Base-by-base conservation (phyloP, 2,113 vertebrate species). In the Monopterus albus region DNA sequence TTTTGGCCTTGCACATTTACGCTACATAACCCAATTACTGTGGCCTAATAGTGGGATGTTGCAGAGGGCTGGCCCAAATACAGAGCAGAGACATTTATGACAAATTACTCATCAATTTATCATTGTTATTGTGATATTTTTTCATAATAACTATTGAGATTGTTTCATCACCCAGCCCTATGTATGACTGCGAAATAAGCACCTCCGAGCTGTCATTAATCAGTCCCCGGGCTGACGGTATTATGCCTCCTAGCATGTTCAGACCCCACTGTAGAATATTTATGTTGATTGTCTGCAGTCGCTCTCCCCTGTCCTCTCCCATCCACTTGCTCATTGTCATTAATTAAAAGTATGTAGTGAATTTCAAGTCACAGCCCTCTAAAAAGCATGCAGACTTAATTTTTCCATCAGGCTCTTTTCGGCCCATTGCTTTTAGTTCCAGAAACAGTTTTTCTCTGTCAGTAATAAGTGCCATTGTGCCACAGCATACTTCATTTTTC, bases 121-220 rank as follows among this genome's bases (percentile, higher is more conserved):
- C 8, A 31, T 31, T 31, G 29, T 31, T 31, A 31, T 31, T 7
- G n/a, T n/a, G n/a, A n/a, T n/a, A 31, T 6, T 2, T 31, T 31
- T 2, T 31, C 8, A 5, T n/a, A n/a, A n/a, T n/a, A n/a, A n/a
- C n/a, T n/a, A n/a, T n/a, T n/a, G n/a, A n/a, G n/a, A n/a, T n/a
- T n/a, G n/a, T n/a, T n/a, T n/a, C n/a, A n/a, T n/a, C n/a, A n/a
- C n/a, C n/a, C 29, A 31, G 29, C 29, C 1, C 29, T 31, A 31
- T 57, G 79, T 53, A 51, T 49, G 56, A 71, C 78, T 57, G 63
- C 4, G 52, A 85, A 88, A n/a, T n/a, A n/a, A n/a, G n/a, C n/a
- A n/a, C n/a, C n/a, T n/a, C n/a, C n/a, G 72, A 60, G 76, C 76
- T 64, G 81, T 79, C 89, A 88, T 92, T 82, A 90, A 91, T 92